phyloP scores from a whole-genome alignment of 1,140 invertebrate genomes.

The Tetragonula clypearis region DNA sequence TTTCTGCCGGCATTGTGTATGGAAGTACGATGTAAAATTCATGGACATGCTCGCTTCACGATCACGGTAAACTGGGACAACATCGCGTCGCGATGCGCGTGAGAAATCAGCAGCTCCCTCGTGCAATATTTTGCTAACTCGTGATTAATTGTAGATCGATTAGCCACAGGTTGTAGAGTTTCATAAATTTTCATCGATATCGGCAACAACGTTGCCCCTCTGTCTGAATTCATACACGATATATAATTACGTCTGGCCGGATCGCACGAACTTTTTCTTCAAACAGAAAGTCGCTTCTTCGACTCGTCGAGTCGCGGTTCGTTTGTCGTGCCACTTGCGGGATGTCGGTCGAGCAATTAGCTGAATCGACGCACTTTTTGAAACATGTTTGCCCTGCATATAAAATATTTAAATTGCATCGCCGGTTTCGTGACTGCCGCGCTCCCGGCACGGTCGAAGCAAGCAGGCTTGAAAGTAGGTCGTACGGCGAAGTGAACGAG shows the following conservation, averaged over 20 bases:
- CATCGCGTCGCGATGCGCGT: no score
- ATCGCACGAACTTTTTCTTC: no score
- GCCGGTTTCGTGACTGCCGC: constrained; percentile 59
- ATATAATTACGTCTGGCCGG: no score
- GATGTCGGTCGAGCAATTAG: constrained; percentile 36
- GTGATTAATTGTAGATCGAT: neutral
- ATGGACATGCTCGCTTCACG: neutral
- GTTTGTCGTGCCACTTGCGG: neutral
- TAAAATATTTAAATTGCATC: constrained; percentile 65
- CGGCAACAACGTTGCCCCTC: no score
- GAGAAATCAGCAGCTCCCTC: neutral
- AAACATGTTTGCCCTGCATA: constrained; percentile 45
- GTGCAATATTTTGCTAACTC: neutral
- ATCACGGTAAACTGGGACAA: neutral
- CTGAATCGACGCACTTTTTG: constrained; percentile 54
- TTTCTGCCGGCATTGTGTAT: neutral
- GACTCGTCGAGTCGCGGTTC: neutral
- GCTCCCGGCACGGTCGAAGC: constrained; percentile 24
- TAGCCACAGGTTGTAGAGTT: neutral
- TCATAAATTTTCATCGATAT: no score
- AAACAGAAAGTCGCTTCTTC: neutral
- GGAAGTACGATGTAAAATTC: neutral
- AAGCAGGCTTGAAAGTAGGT: constrained; percentile 49
- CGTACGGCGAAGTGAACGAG: constrained; percentile 57
- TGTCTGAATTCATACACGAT: no score